Evolutionary conservation across 2,888 invertebrate species (phyloP), one percentile per base, ranked within the genome.

Genomic region (Dryomyza anilis): DNA sequence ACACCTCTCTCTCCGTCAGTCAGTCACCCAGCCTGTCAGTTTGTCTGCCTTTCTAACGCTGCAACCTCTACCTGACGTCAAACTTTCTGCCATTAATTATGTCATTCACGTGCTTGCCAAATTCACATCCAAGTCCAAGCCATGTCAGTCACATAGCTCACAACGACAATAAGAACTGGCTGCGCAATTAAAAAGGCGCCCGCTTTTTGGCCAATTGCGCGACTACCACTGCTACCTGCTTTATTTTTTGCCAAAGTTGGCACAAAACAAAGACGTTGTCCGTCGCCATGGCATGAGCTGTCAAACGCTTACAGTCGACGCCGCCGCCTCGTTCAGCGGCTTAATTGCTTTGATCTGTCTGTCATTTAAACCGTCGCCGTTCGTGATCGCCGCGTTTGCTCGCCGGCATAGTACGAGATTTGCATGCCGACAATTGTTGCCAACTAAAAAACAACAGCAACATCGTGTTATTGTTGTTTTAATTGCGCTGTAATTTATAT

Each of bases 181-280:
- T 68, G 70, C 73, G 76, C 78, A 76, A 78, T 76, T 78, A 76
- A 77, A n/a, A 77, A 78, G 78, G 78, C 76, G 77, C 78, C 77
- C 72, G 73, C 66, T 36, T 46, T 58, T 45, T 1, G 19, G 36
- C 36, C 21, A 23, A 30, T n/a, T 33, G 19, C 7, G 16, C 16
- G 36, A 21, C 33, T 33, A 55, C 23, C 55, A 36, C 55, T 55
- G 19, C 29, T 53, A 19, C 30, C 36, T 55, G 55, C 23, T 33
- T 19, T 36, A n/a, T 21, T 14, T 3, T 36, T 23, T 25, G 2
- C 10, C 55, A 21, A n/a, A 16, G 46, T 7, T 46, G n/a, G 19
- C 3, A 30, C n/a, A 33, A 2, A 27, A 53, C 19, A 12, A 36
- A 55, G 33, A 55, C 53, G 16, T 21, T 53, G 53, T 19, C 27